Base-by-base conservation (phyloP, 2,113 vertebrate species). In the Probosciger aterrimus region DNA sequence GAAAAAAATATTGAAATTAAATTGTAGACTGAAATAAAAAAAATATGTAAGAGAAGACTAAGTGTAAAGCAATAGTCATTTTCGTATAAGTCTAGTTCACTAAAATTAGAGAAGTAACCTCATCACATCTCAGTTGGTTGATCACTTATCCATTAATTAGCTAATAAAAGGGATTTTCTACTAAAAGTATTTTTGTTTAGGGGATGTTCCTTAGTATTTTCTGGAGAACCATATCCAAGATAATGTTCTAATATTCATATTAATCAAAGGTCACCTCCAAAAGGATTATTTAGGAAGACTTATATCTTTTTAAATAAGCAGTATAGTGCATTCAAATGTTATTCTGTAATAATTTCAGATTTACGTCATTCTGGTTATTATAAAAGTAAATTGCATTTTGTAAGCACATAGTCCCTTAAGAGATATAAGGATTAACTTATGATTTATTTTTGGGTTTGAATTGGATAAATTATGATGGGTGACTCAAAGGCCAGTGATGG, bases 91-190 rank as follows among this genome's bases (percentile, higher is more conserved):
- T 78, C 47, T 31, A 20, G 31, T 84, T 97, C 86, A 90, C 49
- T 93, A 82, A 90, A 94, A 93, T 43, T 83, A 84, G 77, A 89
- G 64, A 55, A 92, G 62, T 76, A 93, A 95, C 33, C 37, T 92
- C 90, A 87, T 73, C 9, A 10, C 18, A 74, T 91, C 53, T 68
- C 71, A 96, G 46, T 67, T 96, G 33, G 9, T 65, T 92, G 80
- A 90, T 95, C 31, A 17, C 24, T 91, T 92, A 71, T 93, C 96
- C 87, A 92, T 81, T 81, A 96, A 78, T 37, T 95, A 76, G 50
- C 31, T 97, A 93, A 95, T 63, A 87, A 95, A 88, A 67, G 57
- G 47, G 23, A 64, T 64, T 90, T 97, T 94, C 81, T 92, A 24
- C 19, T 65, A 41, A 69, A 75, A 81, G 4, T 37, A 25, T 60